Evolutionary conservation across 2,113 vertebrate genomes (phyloP), one percentile per base, ranked within the genome.

Genomic region (Pachycephala philippinensis): DNA sequence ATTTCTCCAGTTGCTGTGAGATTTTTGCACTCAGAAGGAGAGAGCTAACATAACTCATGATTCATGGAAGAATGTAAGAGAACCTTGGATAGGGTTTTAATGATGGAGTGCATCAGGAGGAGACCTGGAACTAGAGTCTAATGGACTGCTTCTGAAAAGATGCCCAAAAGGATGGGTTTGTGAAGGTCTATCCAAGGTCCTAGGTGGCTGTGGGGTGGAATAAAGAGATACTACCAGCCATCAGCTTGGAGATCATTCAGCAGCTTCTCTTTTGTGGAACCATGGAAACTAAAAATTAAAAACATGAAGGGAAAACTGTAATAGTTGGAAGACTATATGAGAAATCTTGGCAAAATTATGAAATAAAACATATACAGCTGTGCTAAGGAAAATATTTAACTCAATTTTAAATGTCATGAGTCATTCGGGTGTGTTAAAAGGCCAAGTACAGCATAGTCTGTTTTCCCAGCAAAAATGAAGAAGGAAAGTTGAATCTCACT

Each of bases 351-450:
- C 85, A 79, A 83, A 90, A 71, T 35, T 72, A 44, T 72, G 56
- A 91, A 95, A 70, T 90, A 89, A 95, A 61, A 30, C 10, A 44
- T 91, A 82, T 42, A 77, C 84, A 91, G 31, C 70, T 93, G 82
- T 91, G 69, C 87, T 87, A 91, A 89, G 87, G 47, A 76, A 89
- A 97, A 80, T 57, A 56, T 45, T 90, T 84, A 85, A 80, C 50
- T 90, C 63, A 4, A 9, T 92, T 95, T 80, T 83, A 74, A 72
- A 69, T 80, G 64, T 19, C 10, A 7, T 26, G 60, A 86, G 54
- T 90, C 45, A 70, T 81, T 88, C 64, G 31, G 44, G 79, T 68
- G 31, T 65, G 50, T 60, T 78, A 60, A 90, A 87, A 93, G 61
- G 68, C 64, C 83, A 89, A 93, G 78, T 70, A 10, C 27, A 56